Evolutionary conservation across 2,888 invertebrate species (phyloP).

Genomic region (Papilio demoleus): DNA sequence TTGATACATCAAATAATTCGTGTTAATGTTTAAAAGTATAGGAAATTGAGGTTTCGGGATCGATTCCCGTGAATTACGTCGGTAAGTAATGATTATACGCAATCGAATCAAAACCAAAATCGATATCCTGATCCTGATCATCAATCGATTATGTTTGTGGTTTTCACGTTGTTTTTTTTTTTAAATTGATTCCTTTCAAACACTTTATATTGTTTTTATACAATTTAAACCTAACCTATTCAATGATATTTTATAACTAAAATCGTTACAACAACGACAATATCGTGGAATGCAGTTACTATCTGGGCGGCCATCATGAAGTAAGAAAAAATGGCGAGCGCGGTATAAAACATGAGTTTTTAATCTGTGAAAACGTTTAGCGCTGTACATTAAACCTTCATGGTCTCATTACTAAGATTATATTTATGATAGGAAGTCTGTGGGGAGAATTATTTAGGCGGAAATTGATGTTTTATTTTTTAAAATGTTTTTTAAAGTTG

Average conservation of each 20-base stretch:
- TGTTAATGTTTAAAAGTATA: slow-evolving; percentile 20
- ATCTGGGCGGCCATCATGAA: slow-evolving; percentile 41
- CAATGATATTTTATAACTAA: slow-evolving; percentile 18
- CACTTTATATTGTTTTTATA: not conserved
- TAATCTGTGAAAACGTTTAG: slow-evolving; percentile 37
- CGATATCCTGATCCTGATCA: slow-evolving; percentile 63
- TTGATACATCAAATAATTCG: not conserved
- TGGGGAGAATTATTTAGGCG: not conserved
- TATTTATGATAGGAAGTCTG: slow-evolving; percentile 5
- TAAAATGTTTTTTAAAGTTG: not conserved
- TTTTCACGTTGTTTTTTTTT: slow-evolving; percentile 54
- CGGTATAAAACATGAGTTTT: slow-evolving; percentile 33
- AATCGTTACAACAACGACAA: slow-evolving; percentile 44
- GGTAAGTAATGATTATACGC: slow-evolving; percentile 53
- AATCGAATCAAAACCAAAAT: slow-evolving; percentile 62
- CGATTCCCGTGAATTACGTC: slow-evolving; percentile 34
- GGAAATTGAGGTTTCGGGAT: slow-evolving; percentile 37
- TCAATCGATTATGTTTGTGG: slow-evolving; percentile 66
- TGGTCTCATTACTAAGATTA: slow-evolving; percentile 29
- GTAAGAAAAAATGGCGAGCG: slow-evolving; percentile 31
- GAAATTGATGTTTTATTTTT: not conserved
- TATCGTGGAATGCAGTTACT: slow-evolving; percentile 47
- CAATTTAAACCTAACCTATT: too few relatives aligned
- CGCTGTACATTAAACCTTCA: slow-evolving; percentile 30
- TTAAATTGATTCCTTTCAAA: slow-evolving; percentile 52